Evolutionary conservation across 2,113 vertebrate species (phyloP), one percentile per base, ranked within the genome.

Genomic region (Girardinichthys multiradiatus): DNA sequence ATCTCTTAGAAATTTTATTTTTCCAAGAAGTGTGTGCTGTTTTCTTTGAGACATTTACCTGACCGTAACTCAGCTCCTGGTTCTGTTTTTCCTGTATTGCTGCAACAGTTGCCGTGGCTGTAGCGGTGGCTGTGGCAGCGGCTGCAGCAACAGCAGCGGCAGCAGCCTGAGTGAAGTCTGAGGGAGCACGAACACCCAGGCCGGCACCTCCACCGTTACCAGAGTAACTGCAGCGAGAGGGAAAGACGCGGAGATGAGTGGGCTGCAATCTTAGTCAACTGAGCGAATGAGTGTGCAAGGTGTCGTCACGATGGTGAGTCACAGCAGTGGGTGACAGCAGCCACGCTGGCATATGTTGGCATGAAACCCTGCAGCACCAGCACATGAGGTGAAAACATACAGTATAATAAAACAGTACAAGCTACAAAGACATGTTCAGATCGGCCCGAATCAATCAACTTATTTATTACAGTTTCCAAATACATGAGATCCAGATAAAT

Each of bases 21-120:
- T 54, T 54, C 21, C 24, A 54, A n/a, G 21, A 24, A 29, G 19
- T 29, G 14, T 26, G 66, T 24, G 59, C 63, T 57, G 57, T n/a
- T 57, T 62, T 28, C 29, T 51, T 28, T 64, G 70, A 31, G 14
- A 61, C 62, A 0, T 94, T 96, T 92, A 99, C 97, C 93, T 95
- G 87, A 51, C 96, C 87, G 0, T 97, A 98, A 86, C 94, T 96
- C 92, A 98, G 87, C 86, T 99, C 97, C 87, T 98, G 97, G 92
- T 96, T 97, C 89, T 99, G 97, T 72, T 98, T 99, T 76, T 99
- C 97, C 82, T 98, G 97, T 58, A 99, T 95, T 0, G 97, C 97
- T 0, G 97, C 96, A 26, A 99, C 97, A 0, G 97, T 98, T 0
- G 97, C 97, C 0, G 97, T 99, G 15, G 97, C 97, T 0, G 97